A percentile compares a stretch with the other conserved stretches of the same genome.
These are phyloP conservation scores for Sturmia bella DNA, from an alignment of 2,888 invertebrate species.

Conservation along the genomic window DNA sequence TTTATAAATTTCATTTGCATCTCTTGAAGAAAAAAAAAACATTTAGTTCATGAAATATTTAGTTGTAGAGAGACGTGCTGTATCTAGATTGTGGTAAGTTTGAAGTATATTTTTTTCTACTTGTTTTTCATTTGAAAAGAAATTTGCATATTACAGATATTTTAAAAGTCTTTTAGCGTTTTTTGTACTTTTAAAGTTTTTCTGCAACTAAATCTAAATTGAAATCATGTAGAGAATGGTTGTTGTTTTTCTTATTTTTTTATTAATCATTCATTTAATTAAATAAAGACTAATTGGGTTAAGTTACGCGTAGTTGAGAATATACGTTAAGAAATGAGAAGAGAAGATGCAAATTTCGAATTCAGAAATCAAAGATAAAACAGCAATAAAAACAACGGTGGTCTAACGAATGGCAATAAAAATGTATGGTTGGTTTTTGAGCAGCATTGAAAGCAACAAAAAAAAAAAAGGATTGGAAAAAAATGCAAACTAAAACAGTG, in stretches of 20 bases:
- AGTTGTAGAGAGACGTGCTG: conserved; percentile 12
- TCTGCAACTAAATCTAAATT: conserved; percentile 56
- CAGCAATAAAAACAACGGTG: conserved; percentile 1
- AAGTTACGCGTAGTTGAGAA: conserved; percentile 26
- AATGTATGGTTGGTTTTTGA: too few relatives aligned
- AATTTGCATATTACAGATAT: conserved; percentile 61
- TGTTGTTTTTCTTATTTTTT: conserved; percentile 4
- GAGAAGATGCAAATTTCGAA: not conserved
- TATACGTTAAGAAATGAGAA: conserved; percentile 6
- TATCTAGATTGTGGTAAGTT: conserved; percentile 47
- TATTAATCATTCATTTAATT: conserved; percentile 47
- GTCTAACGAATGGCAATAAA: not conserved
- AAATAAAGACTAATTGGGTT: conserved; percentile 49
- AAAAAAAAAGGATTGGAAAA: too few relatives aligned
- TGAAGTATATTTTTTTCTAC: conserved; percentile 6
- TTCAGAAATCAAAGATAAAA: conserved; percentile 17
- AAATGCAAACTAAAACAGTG: too few relatives aligned
- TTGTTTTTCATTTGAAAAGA: conserved; percentile 20
- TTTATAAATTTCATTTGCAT: conserved; percentile 21
- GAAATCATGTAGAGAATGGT: conserved; percentile 53
- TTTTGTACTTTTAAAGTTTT: not conserved
- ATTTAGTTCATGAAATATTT: conserved; percentile 42
- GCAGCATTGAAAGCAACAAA: too few relatives aligned
- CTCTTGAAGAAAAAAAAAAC: conserved; percentile 12
- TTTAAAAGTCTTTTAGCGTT: conserved; percentile 31